Base-by-base conservation (phyloP, 2,113 vertebrate genomes). In the Neodon shergylaensis region DNA sequence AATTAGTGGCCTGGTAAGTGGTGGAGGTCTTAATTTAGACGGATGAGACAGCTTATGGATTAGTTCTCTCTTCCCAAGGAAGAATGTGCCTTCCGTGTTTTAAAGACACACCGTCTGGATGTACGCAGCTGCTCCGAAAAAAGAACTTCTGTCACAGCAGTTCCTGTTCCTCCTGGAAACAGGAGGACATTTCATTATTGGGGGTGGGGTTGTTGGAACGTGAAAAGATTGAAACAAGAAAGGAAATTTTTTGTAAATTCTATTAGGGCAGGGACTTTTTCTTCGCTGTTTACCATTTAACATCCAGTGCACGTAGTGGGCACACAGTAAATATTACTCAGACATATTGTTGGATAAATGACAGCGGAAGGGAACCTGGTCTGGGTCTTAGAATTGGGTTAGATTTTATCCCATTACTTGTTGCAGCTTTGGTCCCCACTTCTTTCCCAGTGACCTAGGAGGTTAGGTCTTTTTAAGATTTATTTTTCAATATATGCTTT, bases 1-100 rank as follows among this genome's bases (percentile, higher is more conserved):
- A 97, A 21, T 97, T 97, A 97, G 94, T 22, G 96, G 9, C 94
- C 96, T 95, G 79, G 74, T 92, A 92, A 95, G 82, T 96, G 96
- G 96, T 58, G 91, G 82, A 47, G 3, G 4, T 94, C 83, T 96
- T 96, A 49, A 92, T 96, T 95, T 28, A 92, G 95, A 90, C 5
- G 0, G 92, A 94, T 85, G 22, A 96, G 85, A 68, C 2, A 44
- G 94, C 74, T 79, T 74, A 78, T 7, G 10, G 22, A 11, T 65
- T 66, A 26, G 85, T 42, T 49, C 16, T 22, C 39, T 52, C 77
- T 88, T 97, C 79, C 90, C 39, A 42, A 82, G n/a, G 73, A 77
- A 42, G n/a, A 86, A 2, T 83, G n/a, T 89, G 44, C 79, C 90
- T 85, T 94, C 79, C 74, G 94, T 91, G 36, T 68, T 88, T 95